Conservation (phyloP, 2,113 vertebrate species). For the Spea bombifrons region DNA sequence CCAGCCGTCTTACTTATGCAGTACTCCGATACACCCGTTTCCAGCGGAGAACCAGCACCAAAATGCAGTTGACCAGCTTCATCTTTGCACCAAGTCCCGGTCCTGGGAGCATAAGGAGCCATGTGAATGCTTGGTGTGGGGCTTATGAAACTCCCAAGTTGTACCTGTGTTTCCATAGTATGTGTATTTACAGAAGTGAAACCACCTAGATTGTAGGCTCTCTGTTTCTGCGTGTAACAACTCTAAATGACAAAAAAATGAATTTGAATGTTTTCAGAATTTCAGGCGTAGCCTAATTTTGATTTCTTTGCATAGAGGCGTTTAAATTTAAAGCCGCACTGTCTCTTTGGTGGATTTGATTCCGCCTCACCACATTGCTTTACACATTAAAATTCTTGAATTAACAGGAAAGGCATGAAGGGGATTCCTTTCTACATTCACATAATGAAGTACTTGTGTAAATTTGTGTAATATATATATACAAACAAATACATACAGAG, state of each 20-base stretch:
- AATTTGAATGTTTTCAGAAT: too few relatives aligned
- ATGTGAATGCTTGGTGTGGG: conserved; percentile 28
- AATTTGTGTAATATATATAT: background rate
- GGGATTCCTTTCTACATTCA: background rate
- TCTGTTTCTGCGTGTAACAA: too few relatives aligned
- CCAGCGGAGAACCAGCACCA: conserved; percentile 4
- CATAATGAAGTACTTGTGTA: background rate
- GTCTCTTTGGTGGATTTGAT: background rate
- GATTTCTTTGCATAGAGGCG: background rate
- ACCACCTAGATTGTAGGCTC: background rate
- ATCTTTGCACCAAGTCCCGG: background rate
- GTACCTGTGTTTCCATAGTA: background rate
- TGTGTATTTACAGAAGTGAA: conserved; percentile 5
- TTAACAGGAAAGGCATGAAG: background rate
- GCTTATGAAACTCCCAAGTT: conserved; percentile 28
- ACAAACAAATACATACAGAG: background rate
- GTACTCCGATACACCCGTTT: background rate
- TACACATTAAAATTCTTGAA: background rate
- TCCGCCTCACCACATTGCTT: background rate
- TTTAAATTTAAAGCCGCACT: background rate
- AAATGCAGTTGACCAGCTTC: conserved; percentile 17
- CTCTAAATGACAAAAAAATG: too few relatives aligned
- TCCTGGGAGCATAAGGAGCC: conserved; percentile 28
- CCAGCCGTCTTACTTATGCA: background rate
- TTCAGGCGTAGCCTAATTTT: too few relatives aligned